Conservation (phyloP, 2,113 vertebrate species). For the Tangachromis dhanisi region DNA sequence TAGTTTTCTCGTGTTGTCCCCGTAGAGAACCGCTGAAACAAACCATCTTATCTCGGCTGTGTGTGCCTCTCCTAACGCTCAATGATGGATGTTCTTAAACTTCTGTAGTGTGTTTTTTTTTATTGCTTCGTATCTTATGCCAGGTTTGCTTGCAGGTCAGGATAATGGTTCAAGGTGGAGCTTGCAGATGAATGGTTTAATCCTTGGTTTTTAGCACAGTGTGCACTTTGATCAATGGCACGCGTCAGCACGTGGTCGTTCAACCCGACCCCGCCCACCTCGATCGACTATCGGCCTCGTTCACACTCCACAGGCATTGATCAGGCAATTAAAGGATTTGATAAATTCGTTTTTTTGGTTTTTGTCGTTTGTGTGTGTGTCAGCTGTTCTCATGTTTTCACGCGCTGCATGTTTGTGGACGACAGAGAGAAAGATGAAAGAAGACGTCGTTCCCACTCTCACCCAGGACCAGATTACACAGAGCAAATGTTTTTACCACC, state of each 20-base stretch:
- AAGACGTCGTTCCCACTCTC: neutral
- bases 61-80: neutral
- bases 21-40: neutral
- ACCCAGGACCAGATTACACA: neutral
- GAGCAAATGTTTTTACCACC: neutral
- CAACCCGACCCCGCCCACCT: neutral
- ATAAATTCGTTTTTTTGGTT: neutral
- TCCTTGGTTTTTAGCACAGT: slow-evolving; percentile 30
- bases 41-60: slow-evolving; percentile 1
- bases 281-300: slow-evolving; percentile 46
- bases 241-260: neutral
- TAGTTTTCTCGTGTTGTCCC: neutral
- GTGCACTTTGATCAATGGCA: slow-evolving; percentile 45
- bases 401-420: neutral
- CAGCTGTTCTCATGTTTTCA: neutral
- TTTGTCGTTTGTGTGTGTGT: neutral
- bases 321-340: slow-evolving; percentile 63
- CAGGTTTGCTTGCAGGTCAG: slow-evolving; percentile 35
- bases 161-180: slow-evolving; percentile 53
- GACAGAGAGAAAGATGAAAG: neutral
- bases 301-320: slow-evolving; percentile 57
- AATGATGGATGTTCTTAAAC: slow-evolving; percentile 47
- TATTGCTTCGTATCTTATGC: neutral
- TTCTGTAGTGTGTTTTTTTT: neutral
- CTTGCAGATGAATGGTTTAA: slow-evolving; percentile 28